A percentile compares a stretch with the other conserved stretches of the same genome.
These are phyloP conservation scores for Rhineura floridana DNA, from an alignment of 2,113 vertebrate species.

Conservation along the genomic window DNA sequence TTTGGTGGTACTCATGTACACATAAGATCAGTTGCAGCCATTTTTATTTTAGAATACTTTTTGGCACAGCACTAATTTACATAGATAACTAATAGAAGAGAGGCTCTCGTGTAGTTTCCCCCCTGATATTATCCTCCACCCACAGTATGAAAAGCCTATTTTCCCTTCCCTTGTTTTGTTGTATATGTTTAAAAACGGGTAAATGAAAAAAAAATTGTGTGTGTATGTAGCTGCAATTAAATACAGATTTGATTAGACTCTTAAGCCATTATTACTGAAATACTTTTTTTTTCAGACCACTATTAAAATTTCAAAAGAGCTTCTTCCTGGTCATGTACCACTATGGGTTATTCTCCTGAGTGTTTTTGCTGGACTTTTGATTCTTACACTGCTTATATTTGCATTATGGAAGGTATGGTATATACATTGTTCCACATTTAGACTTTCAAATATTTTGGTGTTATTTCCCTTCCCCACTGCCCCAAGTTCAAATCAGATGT, in stretches of 20 bases:
- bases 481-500: not conserved
- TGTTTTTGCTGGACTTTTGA: conserved; percentile 89
- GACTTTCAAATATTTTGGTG: not conserved
- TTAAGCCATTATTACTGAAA: not conserved
- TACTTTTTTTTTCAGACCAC: conserved; percentile 77
- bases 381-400: conserved; percentile 92
- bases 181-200: not conserved
- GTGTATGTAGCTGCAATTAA: not conserved
- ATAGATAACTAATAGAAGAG: too few relatives aligned
- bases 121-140: too few relatives aligned
- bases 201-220: not conserved
- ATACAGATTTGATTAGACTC: not conserved
- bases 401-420: conserved; percentile 92
- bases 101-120: too few relatives aligned
- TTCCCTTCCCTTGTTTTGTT: too few relatives aligned
- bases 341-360: conserved; percentile 95
- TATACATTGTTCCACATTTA: fast-evolving
- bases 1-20: too few relatives aligned
- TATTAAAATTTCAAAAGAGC: conserved; percentile 90
- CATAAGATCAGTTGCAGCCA: too few relatives aligned
- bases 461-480: not conserved
- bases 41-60: too few relatives aligned
- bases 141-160: too few relatives aligned
- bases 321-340: conserved; percentile 82
- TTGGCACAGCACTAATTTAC: too few relatives aligned